A percentile compares a stretch with the other conserved stretches of the same genome.
Conservation (phyloP, 2,113 vertebrate species). For the Psammodynastes pulverulentus region DNA sequence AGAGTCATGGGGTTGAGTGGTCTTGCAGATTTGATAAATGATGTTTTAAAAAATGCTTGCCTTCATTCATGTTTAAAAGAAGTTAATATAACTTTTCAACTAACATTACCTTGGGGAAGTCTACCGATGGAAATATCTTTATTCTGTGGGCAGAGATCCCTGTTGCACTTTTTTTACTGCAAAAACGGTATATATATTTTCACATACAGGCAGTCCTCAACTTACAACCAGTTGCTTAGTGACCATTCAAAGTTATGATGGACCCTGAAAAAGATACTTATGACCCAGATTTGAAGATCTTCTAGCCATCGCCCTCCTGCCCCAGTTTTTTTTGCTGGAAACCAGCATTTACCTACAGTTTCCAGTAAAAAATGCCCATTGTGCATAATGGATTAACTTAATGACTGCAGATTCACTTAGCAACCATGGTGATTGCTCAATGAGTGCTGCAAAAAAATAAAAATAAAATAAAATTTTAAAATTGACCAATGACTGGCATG, state of each 20-base stretch:
- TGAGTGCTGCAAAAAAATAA: background rate
- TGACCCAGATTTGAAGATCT: background rate
- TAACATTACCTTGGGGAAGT: background rate
- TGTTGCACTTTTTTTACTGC: background rate
- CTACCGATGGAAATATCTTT: background rate
- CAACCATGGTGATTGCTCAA: background rate
- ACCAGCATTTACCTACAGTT: background rate
- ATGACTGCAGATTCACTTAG: background rate
- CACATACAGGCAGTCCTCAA: background rate
- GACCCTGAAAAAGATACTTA: background rate
- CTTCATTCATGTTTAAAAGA: background rate
- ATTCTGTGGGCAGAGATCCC: background rate
- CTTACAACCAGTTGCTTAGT: background rate
- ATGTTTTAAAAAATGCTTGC: background rate
- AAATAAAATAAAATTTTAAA: background rate
- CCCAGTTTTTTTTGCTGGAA: background rate
- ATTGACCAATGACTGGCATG: background rate
- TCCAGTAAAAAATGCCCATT: background rate
- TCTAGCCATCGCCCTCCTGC: background rate
- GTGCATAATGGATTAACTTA: background rate
- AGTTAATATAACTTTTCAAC: background rate
- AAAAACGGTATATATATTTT: background rate
- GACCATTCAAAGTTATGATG: background rate
- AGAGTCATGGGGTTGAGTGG: background rate
- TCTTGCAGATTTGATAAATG: background rate